A percentile compares a stretch with the other conserved stretches of the same genome.
Conservation (phyloP, 2,797 vertebrate species). For the Bradypodion pumilum region DNA sequence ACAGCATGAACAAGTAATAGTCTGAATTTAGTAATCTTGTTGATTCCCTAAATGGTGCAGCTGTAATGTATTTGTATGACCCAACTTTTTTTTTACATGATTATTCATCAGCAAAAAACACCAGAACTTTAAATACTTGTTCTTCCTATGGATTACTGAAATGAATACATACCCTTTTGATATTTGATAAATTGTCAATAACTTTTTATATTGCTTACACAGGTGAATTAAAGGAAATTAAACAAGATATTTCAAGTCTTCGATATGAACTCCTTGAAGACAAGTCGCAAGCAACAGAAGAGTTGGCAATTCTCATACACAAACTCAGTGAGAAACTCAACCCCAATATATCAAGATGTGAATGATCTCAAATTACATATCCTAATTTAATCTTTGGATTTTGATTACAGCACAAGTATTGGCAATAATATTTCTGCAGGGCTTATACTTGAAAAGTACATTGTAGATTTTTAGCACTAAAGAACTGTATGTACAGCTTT, state of each 20-base stretch:
- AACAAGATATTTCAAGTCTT: constrained; percentile 91
- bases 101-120: background rate
- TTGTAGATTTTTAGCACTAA: constrained; percentile 74
- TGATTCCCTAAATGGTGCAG: background rate
- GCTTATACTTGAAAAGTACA: constrained; percentile 77
- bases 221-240: constrained; percentile 92
- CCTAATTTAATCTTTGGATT: constrained; percentile 40
- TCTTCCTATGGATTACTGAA: background rate
- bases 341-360: constrained; percentile 75
- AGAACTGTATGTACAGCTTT: constrained; percentile 74
- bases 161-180: background rate
- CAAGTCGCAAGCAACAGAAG: constrained; percentile 87
- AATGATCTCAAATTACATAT: constrained; percentile 63
- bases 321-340: constrained; percentile 87
- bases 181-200: constrained; percentile 1
- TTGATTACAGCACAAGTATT: constrained; percentile 75
- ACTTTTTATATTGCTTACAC: constrained; percentile 38
- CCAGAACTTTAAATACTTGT: background rate
- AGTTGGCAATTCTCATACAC: constrained; percentile 84
- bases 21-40: background rate
- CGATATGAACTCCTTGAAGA: constrained; percentile 89
- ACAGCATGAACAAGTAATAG: no score
- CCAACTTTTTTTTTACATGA: background rate
- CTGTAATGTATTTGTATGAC: background rate
- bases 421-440: constrained; percentile 82